Percentiles rank a stretch among this genome's conserved stretches.
Evolutionary conservation across 2,797 vertebrate species (phyloP).

Genomic region (Pseudochirops cupreus): DNA sequence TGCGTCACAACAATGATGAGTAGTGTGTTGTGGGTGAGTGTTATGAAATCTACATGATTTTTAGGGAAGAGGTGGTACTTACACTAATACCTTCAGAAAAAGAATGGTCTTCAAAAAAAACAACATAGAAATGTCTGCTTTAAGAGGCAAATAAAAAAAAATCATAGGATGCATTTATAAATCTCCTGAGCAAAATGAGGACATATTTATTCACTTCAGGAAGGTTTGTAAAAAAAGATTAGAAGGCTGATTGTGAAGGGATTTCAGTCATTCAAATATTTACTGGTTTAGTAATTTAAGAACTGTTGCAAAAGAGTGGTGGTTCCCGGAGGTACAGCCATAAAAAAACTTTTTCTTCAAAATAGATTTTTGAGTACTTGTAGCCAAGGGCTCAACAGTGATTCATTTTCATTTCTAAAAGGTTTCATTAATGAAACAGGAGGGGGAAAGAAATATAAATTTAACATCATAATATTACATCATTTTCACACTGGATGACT

Average conservation of each 20-base stretch:
- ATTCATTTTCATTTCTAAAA: constrained; percentile 40
- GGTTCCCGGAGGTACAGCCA: constrained; percentile 31
- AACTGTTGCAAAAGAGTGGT: constrained; percentile 13
- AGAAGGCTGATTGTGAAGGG: constrained; percentile 17
- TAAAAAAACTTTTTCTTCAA: constrained; percentile 8
- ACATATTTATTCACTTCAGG: neutral
- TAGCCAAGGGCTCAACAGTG: constrained; percentile 15
- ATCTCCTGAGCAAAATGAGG: constrained; percentile 17
- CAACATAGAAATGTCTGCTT: constrained; percentile 3
- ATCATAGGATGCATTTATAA: constrained; percentile 5
- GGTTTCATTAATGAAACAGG: constrained; percentile 47
- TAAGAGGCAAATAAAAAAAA: constrained; percentile 36
- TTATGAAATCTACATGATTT: neutral
- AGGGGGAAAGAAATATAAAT: fast-evolving
- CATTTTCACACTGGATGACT: neutral
- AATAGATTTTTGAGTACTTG: neutral
- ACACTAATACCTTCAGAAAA: neutral
- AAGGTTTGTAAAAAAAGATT: neutral
- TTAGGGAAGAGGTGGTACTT: neutral
- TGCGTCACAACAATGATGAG: neutral
- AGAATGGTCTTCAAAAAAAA: neutral
- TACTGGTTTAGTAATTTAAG: constrained; percentile 27
- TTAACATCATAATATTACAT: constrained; percentile 1
- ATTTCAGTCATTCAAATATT: constrained; percentile 27
- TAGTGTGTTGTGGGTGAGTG: neutral